Evolutionary conservation across 1,140 invertebrate species (phyloP), one percentile per base, ranked within the genome.

Genomic region (Drosophila pruinosa): DNA sequence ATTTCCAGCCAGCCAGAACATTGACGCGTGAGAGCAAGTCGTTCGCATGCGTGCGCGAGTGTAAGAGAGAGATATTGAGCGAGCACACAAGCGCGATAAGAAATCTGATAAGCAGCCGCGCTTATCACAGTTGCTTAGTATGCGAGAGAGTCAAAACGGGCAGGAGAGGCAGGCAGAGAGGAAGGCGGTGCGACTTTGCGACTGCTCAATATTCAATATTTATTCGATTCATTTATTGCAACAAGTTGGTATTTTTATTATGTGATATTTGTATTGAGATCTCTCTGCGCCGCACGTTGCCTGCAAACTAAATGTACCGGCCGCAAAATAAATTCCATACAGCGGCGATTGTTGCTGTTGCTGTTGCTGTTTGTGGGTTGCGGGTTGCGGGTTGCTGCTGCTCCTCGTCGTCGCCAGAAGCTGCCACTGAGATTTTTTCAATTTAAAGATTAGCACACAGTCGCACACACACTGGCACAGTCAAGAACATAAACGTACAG

Each of bases 381-480:
- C n/a, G n/a, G n/a, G n/a, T n/a, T n/a, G n/a, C n/a, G n/a, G n/a
- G 36, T 0, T 38, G 61, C 65, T 54, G 26, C 75, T 72, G 6
- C 61, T 36, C n/a, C 39, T 52, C 41, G 21, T 3, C 17, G 21
- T 14, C 59, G 34, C 50, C 64, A 62, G 70, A 72, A 56, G 78
- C 77, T 65, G 72, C 45, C 41, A 71, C 57, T 68, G 76, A 85
- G 80, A 85, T 85, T 85, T 85, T 86, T 83, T 76, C 81, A 80
- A 83, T 86, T 86, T 67, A 86, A 80, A 83, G 80, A 83, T 83
- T 83, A 83, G 59, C 59, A 64, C 67, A 83, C 74, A 41, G 67
- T 52, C 31, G 62, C 71, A 63, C 48, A 39, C 24, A 38, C 19
- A 39, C 22, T 41, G 8, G 45, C 1, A 14, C n/a, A 15, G 2